Base-by-base conservation (phyloP, 1,140 invertebrate genomes). In the Drosophila orosa region DNA sequence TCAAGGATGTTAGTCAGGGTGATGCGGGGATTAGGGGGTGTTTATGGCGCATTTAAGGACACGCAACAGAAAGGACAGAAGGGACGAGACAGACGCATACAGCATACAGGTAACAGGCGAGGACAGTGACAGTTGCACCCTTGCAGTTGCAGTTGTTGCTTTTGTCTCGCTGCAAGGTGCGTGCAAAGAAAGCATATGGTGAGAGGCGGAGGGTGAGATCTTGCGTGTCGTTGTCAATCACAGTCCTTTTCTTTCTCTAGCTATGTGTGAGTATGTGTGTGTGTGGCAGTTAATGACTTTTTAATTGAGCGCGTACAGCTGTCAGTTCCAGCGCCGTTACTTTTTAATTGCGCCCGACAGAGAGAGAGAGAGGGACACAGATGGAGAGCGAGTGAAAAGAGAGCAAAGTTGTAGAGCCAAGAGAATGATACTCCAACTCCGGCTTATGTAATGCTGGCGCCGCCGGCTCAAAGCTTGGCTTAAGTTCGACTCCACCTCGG, bases 281-380 rank as follows among this genome's bases (percentile, higher is more conserved):
- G 45, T 42, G 25, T 39, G 37, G 44, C 75, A 79, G 83, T 83
- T 87, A 87, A 87, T 87, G 83, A 87, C 83, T 87, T 87, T 87
- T 87, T 87, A 87, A 87, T 87, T 87, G 83, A 83, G 84, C 84
- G 63, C 79, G 66, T 89, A 80, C 84, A 87, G 75, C 84, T 87
- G 84, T 77, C 83, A 73, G 81, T 68, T 60, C 42, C 79, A 80
- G 76, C 84, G 84, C 83, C 84, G 79, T 87, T 87, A 71, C 72
- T 77, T 89, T 83, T 79, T 77, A 74, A 76, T 82, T 86, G 63
- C 19, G 17, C 17, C 39, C 19, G 50, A 45, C 47, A 44, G 60
- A 35, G 7, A 13, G 39, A 50, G 35, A 15, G 44, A 47, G 62
- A 44, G 57, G 35, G 44, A 62, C 59, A 62, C 65, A 33, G 59